Percentiles rank a stretch among this genome's conserved stretches.
Evolutionary conservation across 2,797 vertebrate species (phyloP).

Genomic region (Anguilla obscura): DNA sequence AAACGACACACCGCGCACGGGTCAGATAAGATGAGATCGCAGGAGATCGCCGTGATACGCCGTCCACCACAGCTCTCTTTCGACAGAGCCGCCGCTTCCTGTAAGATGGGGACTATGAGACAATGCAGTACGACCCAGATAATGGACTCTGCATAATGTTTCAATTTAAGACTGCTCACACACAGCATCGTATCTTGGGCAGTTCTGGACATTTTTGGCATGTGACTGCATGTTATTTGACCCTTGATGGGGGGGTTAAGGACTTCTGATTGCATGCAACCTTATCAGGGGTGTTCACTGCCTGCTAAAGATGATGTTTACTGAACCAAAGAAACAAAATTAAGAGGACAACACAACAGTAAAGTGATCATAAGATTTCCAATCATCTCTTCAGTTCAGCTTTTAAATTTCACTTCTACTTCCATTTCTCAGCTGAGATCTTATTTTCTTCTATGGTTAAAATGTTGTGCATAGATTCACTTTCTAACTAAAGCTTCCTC

Average conservation of each 20-base stretch:
- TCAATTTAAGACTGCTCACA: background rate
- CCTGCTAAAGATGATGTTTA: background rate
- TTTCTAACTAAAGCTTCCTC: background rate
- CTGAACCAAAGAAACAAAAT: background rate
- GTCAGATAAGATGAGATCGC: background rate
- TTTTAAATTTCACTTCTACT: conserved; percentile 20
- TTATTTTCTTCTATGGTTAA: conserved; percentile 21
- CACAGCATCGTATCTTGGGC: background rate
- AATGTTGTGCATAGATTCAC: background rate
- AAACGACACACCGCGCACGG: too few species aligned
- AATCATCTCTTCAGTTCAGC: conserved; percentile 19
- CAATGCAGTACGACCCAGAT: background rate
- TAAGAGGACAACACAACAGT: background rate
- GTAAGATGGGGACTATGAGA: background rate
- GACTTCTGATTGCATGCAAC: background rate
- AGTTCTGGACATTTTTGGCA: background rate
- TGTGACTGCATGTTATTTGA: background rate
- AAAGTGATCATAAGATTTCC: conserved; percentile 22
- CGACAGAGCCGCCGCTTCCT: background rate
- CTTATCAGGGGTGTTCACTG: background rate
- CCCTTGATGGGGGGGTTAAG: background rate
- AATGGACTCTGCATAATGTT: background rate
- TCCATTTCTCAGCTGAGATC: background rate
- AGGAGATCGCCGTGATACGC: background rate
- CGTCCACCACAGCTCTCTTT: background rate